These are phyloP conservation scores for Isichthys henryi DNA, from an alignment of 2,113 vertebrate genomes.

Conservation along the genomic window DNA sequence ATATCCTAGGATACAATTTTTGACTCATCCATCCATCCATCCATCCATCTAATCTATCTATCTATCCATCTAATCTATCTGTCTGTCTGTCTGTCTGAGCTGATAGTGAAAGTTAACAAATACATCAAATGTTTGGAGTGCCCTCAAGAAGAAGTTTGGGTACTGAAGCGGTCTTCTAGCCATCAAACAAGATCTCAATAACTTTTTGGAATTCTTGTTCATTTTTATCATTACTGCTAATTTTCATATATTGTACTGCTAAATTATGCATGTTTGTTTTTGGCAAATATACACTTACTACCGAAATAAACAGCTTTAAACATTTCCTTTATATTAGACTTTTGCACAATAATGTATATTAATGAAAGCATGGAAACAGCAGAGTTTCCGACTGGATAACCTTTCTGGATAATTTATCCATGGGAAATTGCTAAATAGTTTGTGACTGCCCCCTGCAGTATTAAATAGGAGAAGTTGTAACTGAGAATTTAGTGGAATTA, in stretches of 20 bases:
- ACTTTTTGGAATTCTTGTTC: neutral
- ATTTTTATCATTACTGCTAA: neutral
- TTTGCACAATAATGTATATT: neutral
- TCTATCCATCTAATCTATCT: too few relatives aligned
- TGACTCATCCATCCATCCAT: neutral
- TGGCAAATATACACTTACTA: neutral
- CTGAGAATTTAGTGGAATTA: neutral
- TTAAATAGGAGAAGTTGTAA: neutral
- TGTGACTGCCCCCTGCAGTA: neutral
- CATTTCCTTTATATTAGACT: neutral
- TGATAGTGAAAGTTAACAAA: neutral
- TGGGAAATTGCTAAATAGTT: neutral
- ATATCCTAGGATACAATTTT: neutral
- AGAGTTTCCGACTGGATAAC: neutral
- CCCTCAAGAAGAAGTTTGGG: neutral
- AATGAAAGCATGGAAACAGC: neutral
- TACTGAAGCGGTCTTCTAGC: neutral
- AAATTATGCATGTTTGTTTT: neutral
- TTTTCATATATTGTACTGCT: neutral
- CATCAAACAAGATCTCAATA: neutral
- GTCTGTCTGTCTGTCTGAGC: too few relatives aligned
- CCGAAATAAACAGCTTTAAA: neutral
- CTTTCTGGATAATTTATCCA: neutral
- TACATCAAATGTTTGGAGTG: neutral
- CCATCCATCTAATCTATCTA: too few relatives aligned